phyloP scores from a whole-genome alignment of 2,113 vertebrate genomes.

The Ailurus styani region DNA sequence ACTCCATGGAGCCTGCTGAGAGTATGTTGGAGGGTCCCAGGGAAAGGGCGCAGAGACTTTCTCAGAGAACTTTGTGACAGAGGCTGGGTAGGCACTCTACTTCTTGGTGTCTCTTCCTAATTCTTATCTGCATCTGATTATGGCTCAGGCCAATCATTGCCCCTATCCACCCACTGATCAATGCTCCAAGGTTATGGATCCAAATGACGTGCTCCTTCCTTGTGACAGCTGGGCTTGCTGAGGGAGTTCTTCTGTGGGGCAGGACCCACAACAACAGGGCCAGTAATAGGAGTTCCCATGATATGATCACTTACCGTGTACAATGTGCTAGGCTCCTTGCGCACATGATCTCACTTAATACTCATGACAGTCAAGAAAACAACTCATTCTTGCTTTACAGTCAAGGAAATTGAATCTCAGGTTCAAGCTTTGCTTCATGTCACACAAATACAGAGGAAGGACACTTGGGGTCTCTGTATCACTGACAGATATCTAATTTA shows the following conservation, averaged over 20 bases:
- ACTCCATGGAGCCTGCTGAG: neutral
- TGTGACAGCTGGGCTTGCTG: neutral
- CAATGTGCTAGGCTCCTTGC: neutral
- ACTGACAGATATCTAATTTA: neutral
- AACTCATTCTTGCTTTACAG: neutral
- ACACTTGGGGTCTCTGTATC: neutral
- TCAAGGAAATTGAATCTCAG: neutral
- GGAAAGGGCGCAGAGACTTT: neutral
- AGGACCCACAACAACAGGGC: neutral
- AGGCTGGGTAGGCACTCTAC: neutral
- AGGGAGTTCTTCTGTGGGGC: neutral
- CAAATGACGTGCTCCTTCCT: neutral
- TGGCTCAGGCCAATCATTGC: neutral
- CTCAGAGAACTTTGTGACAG: neutral
- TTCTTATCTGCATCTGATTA: neutral
- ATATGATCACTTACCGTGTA: neutral
- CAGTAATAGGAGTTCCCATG: neutral
- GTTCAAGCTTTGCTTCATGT: neutral
- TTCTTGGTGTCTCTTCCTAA: neutral
- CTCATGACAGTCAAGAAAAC: neutral
- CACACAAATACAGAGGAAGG: neutral
- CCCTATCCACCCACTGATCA: neutral
- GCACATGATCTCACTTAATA: neutral
- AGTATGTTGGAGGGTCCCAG: neutral
- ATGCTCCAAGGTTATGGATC: neutral